Conservation (phyloP, 2,113 vertebrate species). For the Oncorhynchus tshawytscha region DNA sequence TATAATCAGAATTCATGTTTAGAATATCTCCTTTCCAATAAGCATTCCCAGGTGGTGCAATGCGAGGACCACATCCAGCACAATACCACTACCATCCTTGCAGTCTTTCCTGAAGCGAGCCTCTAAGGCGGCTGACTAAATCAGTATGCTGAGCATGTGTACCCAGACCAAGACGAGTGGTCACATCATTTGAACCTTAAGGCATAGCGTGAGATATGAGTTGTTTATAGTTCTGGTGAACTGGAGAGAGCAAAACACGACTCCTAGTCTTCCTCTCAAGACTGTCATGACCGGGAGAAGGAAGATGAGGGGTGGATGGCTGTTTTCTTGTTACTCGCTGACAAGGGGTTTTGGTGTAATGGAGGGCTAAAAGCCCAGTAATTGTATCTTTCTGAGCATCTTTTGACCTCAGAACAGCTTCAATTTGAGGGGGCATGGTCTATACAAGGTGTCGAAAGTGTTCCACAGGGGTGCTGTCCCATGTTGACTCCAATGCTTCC, state of each 20-base stretch:
- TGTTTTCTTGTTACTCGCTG: not conserved
- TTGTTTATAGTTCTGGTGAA: slow-evolving; percentile 47
- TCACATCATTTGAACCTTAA: slow-evolving; percentile 63
- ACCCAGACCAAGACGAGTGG: slow-evolving; percentile 60
- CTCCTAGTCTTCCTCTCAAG: slow-evolving; percentile 29
- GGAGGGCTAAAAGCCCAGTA: slow-evolving; percentile 66
- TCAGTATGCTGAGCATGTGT: slow-evolving; percentile 68
- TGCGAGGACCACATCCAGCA: too few relatives aligned
- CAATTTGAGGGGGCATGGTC: too few relatives aligned
- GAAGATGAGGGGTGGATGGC: not conserved
- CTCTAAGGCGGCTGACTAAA: slow-evolving; percentile 14
- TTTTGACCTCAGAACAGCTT: slow-evolving; percentile 22
- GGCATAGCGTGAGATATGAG: slow-evolving; percentile 46
- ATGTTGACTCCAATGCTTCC: too few relatives aligned
- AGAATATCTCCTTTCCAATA: too few relatives aligned
- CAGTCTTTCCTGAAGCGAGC: too few relatives aligned
- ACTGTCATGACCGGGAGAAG: not conserved
- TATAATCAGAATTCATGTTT: too few relatives aligned
- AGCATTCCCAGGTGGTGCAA: too few relatives aligned
- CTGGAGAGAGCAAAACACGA: not conserved
- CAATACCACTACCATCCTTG: too few relatives aligned
- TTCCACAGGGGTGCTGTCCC: too few relatives aligned
- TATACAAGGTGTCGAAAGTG: too few relatives aligned
- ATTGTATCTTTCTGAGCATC: slow-evolving; percentile 60
- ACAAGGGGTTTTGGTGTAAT: not conserved